These are phyloP conservation scores for Daubentonia madagascariensis DNA, from an alignment of 2,113 vertebrate genomes.

Conservation along the genomic window DNA sequence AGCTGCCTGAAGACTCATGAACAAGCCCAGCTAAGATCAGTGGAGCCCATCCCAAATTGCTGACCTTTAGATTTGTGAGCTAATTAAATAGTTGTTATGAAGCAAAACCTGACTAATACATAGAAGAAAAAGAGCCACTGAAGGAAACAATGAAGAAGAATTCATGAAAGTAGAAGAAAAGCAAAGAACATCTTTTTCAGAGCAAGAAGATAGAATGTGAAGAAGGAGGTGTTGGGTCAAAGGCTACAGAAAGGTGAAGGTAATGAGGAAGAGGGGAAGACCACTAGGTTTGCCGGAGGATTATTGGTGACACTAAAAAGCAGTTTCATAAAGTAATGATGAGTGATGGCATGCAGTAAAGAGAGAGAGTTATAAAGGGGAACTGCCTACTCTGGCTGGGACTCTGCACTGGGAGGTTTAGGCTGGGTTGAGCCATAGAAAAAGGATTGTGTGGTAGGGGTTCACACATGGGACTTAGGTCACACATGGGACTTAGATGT, in stretches of 20 bases:
- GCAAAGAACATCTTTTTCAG: neutral
- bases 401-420: neutral
- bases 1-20: neutral
- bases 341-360: neutral
- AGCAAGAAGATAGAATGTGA: neutral
- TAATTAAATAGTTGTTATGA: neutral
- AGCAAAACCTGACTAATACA: neutral
- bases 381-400: neutral
- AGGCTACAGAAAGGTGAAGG: neutral
- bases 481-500: neutral
- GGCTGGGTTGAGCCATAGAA: neutral
- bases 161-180: neutral
- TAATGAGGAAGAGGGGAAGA: neutral
- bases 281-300: neutral
- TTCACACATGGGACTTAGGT: neutral
- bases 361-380: neutral
- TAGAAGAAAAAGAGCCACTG: neutral
- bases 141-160: neutral
- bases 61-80: neutral
- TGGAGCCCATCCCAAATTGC: neutral
- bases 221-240: neutral
- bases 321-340: neutral
- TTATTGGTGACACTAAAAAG: neutral
- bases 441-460: neutral
- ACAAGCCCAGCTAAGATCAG: neutral